Conservation (phyloP, 2,113 vertebrate genomes). For the Bucco capensis region DNA sequence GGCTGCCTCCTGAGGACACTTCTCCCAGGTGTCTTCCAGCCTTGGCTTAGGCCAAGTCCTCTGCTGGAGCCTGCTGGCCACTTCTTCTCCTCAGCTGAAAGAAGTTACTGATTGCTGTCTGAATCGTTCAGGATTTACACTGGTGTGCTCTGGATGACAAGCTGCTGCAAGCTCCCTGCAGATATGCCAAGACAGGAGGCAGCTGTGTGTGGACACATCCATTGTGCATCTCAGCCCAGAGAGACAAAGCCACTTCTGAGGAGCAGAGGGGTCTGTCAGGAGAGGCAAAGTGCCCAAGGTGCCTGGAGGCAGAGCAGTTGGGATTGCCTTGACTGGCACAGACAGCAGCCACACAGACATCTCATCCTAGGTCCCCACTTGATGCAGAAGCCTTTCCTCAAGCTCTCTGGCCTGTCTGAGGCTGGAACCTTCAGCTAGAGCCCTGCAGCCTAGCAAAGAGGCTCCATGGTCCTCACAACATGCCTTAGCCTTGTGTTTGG, state of each 20-base stretch:
- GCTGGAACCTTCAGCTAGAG: slow-evolving; percentile 32
- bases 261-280: slow-evolving; percentile 1
- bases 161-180: neutral
- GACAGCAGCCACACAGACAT: slow-evolving; percentile 47
- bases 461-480: slow-evolving; percentile 17
- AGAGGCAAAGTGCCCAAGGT: slow-evolving; percentile 32
- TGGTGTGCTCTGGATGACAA: neutral
- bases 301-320: neutral
- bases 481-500: slow-evolving; percentile 51
- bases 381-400: neutral
- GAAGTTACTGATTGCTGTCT: neutral
- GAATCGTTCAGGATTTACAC: slow-evolving; percentile 6
- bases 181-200: neutral
- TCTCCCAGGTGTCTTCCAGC: neutral
- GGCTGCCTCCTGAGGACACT: neutral
- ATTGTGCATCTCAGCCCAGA: neutral
- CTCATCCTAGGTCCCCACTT: slow-evolving; percentile 29
- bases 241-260: slow-evolving; percentile 47
- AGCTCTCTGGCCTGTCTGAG: neutral
- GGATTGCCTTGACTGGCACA: slow-evolving; percentile 35
- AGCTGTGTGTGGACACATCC: neutral
- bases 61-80: neutral
- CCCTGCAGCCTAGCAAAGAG: neutral
- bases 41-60: neutral
- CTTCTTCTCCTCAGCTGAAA: neutral